phyloP scores from a whole-genome alignment of 2,113 vertebrate species.

The Himantopus leucocephalus region DNA sequence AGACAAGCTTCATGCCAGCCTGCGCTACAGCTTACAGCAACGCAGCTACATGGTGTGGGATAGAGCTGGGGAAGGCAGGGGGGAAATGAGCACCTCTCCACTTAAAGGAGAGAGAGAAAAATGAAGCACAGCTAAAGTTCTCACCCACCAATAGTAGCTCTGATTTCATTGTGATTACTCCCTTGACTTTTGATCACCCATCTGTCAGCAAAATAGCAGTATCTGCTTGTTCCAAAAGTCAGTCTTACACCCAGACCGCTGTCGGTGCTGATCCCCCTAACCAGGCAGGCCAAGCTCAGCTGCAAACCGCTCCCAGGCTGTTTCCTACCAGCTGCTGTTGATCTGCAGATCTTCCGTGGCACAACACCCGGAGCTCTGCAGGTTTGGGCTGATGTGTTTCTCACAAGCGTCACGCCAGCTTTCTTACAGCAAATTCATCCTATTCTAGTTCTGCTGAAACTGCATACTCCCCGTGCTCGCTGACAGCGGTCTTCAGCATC shows the following conservation, averaged over 20 bases:
- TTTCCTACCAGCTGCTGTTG: neutral
- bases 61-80: neutral
- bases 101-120: neutral
- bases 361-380: neutral
- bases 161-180: neutral
- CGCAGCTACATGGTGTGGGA: fast-evolving
- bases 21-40: neutral
- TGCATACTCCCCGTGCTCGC: neutral
- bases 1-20: neutral
- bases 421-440: neutral
- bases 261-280: neutral
- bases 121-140: neutral
- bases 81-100: neutral
- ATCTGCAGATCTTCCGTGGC: neutral
- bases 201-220: neutral
- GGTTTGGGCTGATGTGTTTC: neutral
- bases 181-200: neutral
- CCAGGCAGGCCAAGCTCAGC: neutral
- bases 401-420: neutral
- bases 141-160: neutral
- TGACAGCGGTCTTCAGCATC: neutral
- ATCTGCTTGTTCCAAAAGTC: neutral
- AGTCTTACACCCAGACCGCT: neutral
- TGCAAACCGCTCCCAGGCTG: neutral
- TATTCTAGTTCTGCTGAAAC: neutral